Evolutionary conservation across 2,888 invertebrate genomes (phyloP), one percentile per base, ranked within the genome.

Genomic region (Campoplex nolae): DNA sequence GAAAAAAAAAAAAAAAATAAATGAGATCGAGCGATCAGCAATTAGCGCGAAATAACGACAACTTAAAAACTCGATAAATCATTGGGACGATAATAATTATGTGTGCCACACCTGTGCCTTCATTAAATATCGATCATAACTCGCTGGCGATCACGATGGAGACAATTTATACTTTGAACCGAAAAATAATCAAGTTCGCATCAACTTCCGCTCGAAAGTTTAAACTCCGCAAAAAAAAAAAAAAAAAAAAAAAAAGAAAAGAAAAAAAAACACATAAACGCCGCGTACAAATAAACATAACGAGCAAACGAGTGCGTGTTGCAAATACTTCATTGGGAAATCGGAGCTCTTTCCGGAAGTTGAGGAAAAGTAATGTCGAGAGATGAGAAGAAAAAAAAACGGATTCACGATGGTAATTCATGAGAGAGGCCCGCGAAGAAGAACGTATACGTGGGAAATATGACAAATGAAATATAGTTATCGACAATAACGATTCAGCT

Each of bases 271-370:
- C 23, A 71, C 3, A 51, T 35, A n/a, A 45, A 32, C 32, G 23
- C 23, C 23, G 13, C 32, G 51, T 28, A 23, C 23, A 65, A 71
- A 65, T 23, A 42, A 81, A 70, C 23, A 56, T 58, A 54, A 73
- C 58, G 54, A 38, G 73, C 65, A 70, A 56, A 65, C 28, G 56
- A 35, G 85, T 65, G 75, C 54, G 76, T 68, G 62, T 76, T 62
- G 48, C 56, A 23, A 58, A 70, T 16, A 13, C 45, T 38, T 65
- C 68, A 86, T 85, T 86, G 76, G 68, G 78, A 86, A 86, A 86
- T 85, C 79, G 65, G 70, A 70, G 70, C 80, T 80, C 51, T 35
- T 77, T 70, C 83, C 86, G 88, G 82, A 86, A 86, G 83, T 78
- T 48, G 56, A 71, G 76, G 67, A 65, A 67, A 58, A 80, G 79